Base-by-base conservation (phyloP, 2,888 invertebrate species). In the Agrochola litura region DNA sequence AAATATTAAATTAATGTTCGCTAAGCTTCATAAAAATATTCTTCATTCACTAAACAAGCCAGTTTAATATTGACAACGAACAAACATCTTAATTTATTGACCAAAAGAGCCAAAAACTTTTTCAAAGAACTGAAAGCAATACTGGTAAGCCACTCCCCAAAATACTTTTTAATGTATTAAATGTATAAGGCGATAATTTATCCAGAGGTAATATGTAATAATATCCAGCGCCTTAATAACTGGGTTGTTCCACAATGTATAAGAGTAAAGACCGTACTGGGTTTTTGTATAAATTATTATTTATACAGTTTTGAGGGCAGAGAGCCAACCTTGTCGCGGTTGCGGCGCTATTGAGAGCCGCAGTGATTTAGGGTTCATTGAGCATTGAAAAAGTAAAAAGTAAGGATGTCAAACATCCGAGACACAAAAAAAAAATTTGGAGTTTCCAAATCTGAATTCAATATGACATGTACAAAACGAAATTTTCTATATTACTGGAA, bases 281-380 rank as follows among this genome's bases (percentile, higher is more conserved):
- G 84, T 88, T 88, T 87, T 88, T 84, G 89, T 89, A 90, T 92
- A 89, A 91, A 90, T 91, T 90, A 92, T 93, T 90, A 91, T 92
- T 91, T 93, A 92, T 83, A 87, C 81, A 76, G 81, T 81, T 90
- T 92, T 78, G 88, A 88, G 93, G 90, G 83, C 92, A 89, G 84
- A 88, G 90, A 90, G 88, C 85, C 91, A 82, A 61, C 84, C 84
- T 92, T 92, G 91, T 91, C 89, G 82, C 81, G 77, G 79, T 84
- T 81, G 76, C 67, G 82, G 85, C 70, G 85, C 87, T 89, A 92
- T 93, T 91, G 89, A 90, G 77, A 61, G 77, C 89, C 88, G 89
- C 88, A 66, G 74, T 71, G 72, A 79, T 82, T 89, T 88, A 87
- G 89, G 89, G 88, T 87, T 88, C 88, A 82, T 63, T 69, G 43